Conservation (phyloP, 1,140 invertebrate species). For the Lepidostoma basale region DNA sequence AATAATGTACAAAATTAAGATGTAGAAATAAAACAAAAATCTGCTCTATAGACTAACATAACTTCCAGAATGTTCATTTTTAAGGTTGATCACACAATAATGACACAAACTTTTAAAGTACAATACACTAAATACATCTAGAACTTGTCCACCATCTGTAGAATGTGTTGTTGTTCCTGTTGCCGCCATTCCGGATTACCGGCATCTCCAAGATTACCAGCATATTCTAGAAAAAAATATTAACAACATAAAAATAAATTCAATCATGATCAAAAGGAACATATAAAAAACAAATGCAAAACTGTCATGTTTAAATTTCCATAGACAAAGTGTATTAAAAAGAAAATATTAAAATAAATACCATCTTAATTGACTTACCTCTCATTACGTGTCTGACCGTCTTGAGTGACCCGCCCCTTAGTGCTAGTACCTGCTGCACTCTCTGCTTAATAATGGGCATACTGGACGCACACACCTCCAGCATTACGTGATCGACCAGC, state of each 20-base stretch:
- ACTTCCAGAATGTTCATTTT: too few relatives aligned
- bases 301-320: neutral
- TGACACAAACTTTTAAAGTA: too few relatives aligned
- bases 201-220: constrained; percentile 91
- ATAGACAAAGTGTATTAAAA: neutral
- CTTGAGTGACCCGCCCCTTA: constrained; percentile 89
- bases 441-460: constrained; percentile 82
- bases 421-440: constrained; percentile 86
- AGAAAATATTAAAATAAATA: too few relatives aligned
- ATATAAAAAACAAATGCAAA: neutral
- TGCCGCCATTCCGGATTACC: constrained; percentile 81
- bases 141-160: constrained; percentile 94
- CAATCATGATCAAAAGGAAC: neutral
- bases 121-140: constrained; percentile 58
- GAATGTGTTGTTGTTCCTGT: constrained; percentile 88
- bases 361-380: too few relatives aligned
- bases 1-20: too few relatives aligned
- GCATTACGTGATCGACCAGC: constrained; percentile 92
- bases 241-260: neutral
- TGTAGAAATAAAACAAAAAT: too few relatives aligned
- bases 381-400: constrained; percentile 95
- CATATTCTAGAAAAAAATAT: constrained; percentile 76
- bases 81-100: too few relatives aligned
- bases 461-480: constrained; percentile 83
- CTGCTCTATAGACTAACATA: too few relatives aligned